These are phyloP conservation scores for Piezodorus guildinii DNA, from an alignment of 1,140 invertebrate species.

Conservation along the genomic window DNA sequence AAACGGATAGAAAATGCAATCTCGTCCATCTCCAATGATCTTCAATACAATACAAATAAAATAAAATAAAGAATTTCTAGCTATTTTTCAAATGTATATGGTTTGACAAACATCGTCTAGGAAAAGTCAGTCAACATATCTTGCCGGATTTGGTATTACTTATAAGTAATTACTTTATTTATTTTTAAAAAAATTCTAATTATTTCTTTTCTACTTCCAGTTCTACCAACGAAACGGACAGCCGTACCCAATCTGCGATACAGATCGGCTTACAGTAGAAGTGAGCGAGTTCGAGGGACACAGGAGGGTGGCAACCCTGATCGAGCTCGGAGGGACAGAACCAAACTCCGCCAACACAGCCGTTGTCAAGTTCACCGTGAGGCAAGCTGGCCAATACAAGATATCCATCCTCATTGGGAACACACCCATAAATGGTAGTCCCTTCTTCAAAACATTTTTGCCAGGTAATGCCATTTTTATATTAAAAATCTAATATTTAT, in stretches of 20 bases:
- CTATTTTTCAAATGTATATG: too few species aligned
- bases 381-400: slow-evolving; percentile 75
- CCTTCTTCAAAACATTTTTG: slow-evolving; percentile 51
- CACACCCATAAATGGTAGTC: slow-evolving; percentile 51
- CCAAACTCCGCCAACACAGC: slow-evolving; percentile 71
- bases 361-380: slow-evolving; percentile 80
- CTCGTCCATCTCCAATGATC: too few species aligned
- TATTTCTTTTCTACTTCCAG: too few species aligned
- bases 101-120: too few species aligned
- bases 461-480: slow-evolving; percentile 38
- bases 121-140: too few species aligned
- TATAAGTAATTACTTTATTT: too few species aligned
- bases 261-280: slow-evolving; percentile 74
- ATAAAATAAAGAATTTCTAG: too few species aligned
- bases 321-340: slow-evolving; percentile 72
- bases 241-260: slow-evolving; percentile 83
- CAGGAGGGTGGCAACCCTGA: slow-evolving; percentile 67
- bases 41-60: too few species aligned
- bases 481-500: too few species aligned
- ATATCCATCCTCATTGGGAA: slow-evolving; percentile 72
- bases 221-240: slow-evolving; percentile 86
- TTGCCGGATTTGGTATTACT: too few species aligned
- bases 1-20: too few species aligned
- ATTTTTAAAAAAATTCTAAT: too few species aligned
- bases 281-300: slow-evolving; percentile 74